These are phyloP conservation scores for Cyanoliseus patagonus DNA, from an alignment of 2,113 vertebrate genomes.

Conservation along the genomic window DNA sequence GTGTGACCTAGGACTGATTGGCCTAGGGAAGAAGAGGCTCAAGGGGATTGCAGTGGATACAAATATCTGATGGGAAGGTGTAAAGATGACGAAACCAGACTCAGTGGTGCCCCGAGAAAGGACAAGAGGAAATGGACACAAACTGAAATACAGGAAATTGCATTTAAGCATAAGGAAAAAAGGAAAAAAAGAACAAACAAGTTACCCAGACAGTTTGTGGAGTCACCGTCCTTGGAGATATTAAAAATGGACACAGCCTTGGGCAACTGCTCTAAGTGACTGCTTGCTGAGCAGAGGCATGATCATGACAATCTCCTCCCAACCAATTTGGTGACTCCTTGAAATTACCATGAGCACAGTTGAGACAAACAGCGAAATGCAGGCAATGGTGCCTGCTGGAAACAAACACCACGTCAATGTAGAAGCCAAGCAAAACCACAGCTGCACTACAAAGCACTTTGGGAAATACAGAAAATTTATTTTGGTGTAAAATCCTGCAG, in stretches of 20 bases:
- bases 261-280: not conserved
- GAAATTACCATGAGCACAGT: not conserved
- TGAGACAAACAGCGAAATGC: not conserved
- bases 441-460: not conserved
- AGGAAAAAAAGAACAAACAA: not conserved
- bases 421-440: not conserved
- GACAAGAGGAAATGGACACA: not conserved
- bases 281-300: not conserved
- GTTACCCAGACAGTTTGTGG: not conserved
- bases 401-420: not conserved
- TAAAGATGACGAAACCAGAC: not conserved
- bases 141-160: not conserved
- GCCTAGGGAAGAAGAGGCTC: not conserved
- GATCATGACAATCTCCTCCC: not conserved
- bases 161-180: not conserved
- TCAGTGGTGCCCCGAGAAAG: not conserved
- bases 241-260: not conserved
- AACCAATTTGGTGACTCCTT: not conserved
- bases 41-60: fast-evolving
- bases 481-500: not conserved
- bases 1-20: not conserved
- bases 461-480: not conserved
- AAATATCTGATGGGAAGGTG: not conserved
- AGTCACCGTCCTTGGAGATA: not conserved
- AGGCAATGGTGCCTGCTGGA: not conserved